Evolutionary conservation across 2,797 vertebrate species (phyloP), one percentile per base, ranked within the genome.

Genomic region (Sebastes miniatus): DNA sequence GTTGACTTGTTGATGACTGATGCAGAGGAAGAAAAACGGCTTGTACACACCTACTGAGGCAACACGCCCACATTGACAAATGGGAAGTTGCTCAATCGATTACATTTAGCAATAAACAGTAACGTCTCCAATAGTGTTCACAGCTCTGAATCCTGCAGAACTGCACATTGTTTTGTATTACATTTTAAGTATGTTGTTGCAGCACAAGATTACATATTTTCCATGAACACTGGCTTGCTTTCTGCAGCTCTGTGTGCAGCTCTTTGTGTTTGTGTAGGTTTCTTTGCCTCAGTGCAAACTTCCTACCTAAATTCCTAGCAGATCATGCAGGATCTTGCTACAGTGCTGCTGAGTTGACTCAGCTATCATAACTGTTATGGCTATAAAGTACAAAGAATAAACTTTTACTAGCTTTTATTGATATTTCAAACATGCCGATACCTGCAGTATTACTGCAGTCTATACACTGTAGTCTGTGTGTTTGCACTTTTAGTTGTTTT

Each of bases 21-120:
- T 25, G 36, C 56, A 31, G 43, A 67, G 50, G 4, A n/a, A 50
- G 31, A 70, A 58, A 58, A 52, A 43, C 39, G 9, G 31, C 16
- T 43, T 34, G 5, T 73, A 18, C 31, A 59, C 31, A 78, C 20
- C 2, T 14, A 27, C 25, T 61, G 16, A 29, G 43, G 61, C 31
- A 70, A 79, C 75, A 73, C 47, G 31, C 77, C 32, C 57, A 58
- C 14, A 31, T 0, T 79, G 70, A 69, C 76, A 74, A 86, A 76
- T 50, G 13, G 75, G 84, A 91, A 89, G 80, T 89, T 90, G 69
- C 78, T 79, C 71, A 90, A 78, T 73, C 16, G 1, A 32, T 62
- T n/a, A 31, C 5, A 54, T 89, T 82, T 50, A 16, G 73, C 58
- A 87, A 63, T 73, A 32, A 81, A 71, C 52, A 29, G 22, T 13